Base-by-base conservation (phyloP, 2,888 invertebrate species). In the Polymixis lichenea region DNA sequence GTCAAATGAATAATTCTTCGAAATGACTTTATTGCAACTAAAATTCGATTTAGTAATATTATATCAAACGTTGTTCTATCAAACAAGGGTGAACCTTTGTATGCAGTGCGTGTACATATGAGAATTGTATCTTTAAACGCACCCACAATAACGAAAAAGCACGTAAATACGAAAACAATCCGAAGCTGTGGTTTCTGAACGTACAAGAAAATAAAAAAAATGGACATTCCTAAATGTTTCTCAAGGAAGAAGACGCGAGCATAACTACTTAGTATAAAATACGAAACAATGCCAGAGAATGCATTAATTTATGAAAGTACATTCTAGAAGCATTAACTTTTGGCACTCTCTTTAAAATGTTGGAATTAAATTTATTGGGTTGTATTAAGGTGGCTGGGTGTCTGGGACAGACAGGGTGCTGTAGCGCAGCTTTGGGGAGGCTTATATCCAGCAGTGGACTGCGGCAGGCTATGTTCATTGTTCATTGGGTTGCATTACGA, bases 221-320 rank as follows among this genome's bases (percentile, higher is more conserved):
- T 19, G 0, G 0, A 1, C 11, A 32, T 65, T 13, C 32, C 13
- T 25, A 17, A 22, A 46, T 22, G 0, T 15, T 58, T 22, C 25
- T 38, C 2, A 0, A 9, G 3, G 6, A 2, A 38, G 15, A 43
- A 56, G 25, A 51, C 15, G 5, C 19, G 1, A 22, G 25, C 2
- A 46, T n/a, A 46, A 49, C n/a, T 61, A 80, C 56, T 65, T 65
- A 66, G 61, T 56, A 38, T 19, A 78, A 61, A 46, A 82, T 53
- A 64, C 64, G 69, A 82, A 83, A 83, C 78, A 79, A 61, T 78
- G 83, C 78, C 68, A 83, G 65, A 58, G 58, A 84, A 69, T 66
- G 56, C 72, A 79, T 77, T 82, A 58, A 79, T 79, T 77, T 82
- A 77, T 38, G 25, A 53, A 82, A 79, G 68, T 68, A 77, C n/a